Base-by-base conservation (phyloP, 2,888 invertebrate genomes). In the Drosophila austrosaltans region DNA sequence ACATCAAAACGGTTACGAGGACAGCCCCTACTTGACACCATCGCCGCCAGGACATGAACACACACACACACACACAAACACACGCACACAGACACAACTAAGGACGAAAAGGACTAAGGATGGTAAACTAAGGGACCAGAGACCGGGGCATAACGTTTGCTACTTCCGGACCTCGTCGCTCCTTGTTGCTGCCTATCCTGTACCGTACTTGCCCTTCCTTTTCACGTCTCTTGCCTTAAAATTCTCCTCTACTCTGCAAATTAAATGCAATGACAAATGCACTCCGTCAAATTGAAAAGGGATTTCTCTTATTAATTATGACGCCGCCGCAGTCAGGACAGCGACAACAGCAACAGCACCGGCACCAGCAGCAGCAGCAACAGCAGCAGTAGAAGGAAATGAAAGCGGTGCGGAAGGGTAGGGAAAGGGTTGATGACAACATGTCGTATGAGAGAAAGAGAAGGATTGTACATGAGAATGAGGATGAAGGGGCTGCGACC, bases 261-360 rank as follows among this genome's bases (percentile, higher is more conserved):
- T 89, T 87, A 87, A 87, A 87, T 87, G 86, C 86, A 87, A 87
- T 87, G 86, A 87, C 86, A 87, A 87, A 87, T 87, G 86, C 86
- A 87, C 90, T 90, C 82, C 83, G 89, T 89, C 89, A 89, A 89
- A 89, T 89, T 89, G 89, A 90, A 90, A 89, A 88, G 89, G 89
- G 90, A 90, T 89, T 89, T 90, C 90, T 89, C 86, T 89, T 90
- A 89, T 90, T 89, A 89, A 89, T 89, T 89, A 90, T 90, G 89
- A 81, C 82, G 85, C 82, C 82, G 87, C 82, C 79, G 75, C 77
- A 79, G 77, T 48, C 83, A 71, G 73, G 75, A 75, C 76, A 77
- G 78, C 77, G 74, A 74, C 82, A 75, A 60, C 68, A 70, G 66
- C n/a, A 42, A 44, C 54, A 60, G 22, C 32, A 32, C 3, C 6